These are phyloP conservation scores for Amblyopsis rosae DNA, from an alignment of 2,113 vertebrate genomes.

Conservation along the genomic window DNA sequence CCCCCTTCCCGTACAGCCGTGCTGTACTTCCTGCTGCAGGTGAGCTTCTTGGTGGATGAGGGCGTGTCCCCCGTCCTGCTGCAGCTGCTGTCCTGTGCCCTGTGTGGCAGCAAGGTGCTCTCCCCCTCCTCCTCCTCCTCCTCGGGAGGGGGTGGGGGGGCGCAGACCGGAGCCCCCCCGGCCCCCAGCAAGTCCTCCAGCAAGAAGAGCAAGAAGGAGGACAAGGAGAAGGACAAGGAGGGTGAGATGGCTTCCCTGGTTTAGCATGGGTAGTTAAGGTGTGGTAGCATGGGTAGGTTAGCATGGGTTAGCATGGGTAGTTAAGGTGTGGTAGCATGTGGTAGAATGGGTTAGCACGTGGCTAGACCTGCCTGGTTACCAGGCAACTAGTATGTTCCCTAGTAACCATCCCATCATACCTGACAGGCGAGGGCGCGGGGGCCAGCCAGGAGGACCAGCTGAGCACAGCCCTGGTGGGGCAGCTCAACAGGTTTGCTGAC, in stretches of 20 bases:
- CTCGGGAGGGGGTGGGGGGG: conserved; percentile 34
- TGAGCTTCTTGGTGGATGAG: conserved; percentile 97
- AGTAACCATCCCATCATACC: no score
- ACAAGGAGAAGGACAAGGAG: conserved; percentile 96
- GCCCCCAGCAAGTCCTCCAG: conserved; percentile 88
- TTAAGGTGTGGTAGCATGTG: neutral
- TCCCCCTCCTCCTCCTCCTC: conserved; percentile 75
- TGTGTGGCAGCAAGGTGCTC: conserved; percentile 96
- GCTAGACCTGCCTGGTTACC: no score
- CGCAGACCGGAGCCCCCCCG: conserved; percentile 80
- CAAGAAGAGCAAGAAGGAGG: conserved; percentile 98
- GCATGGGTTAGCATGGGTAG: neutral
- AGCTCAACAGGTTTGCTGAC: conserved; percentile 97
- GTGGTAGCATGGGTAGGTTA: neutral
- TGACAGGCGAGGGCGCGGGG: conserved; percentile 84
- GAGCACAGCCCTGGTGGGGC: conserved; percentile 93
- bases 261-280: neutral
- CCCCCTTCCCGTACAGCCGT: conserved; percentile 78
- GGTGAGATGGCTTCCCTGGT: conserved; percentile 69
- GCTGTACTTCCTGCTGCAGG: conserved; percentile 96
- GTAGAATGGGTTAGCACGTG: neutral
- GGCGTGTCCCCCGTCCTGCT: conserved; percentile 93
- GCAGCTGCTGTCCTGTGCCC: conserved; percentile 93
- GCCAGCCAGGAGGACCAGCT: conserved; percentile 94
- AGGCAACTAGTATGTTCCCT: no score